Conservation (phyloP, 2,888 invertebrate species). For the Lithosia quadra region DNA sequence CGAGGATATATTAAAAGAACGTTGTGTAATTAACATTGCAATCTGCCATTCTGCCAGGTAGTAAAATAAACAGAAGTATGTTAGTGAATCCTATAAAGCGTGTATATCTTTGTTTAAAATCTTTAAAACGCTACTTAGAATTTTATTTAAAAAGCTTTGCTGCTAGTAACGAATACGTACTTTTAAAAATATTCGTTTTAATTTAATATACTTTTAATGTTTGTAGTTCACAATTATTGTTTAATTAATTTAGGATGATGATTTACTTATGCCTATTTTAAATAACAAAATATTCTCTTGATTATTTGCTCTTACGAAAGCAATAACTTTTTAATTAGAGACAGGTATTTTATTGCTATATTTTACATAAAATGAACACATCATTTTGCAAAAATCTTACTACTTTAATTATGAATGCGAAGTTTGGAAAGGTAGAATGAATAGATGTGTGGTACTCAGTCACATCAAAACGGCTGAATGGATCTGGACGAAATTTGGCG, state of each 20-base stretch:
- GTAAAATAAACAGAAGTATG: slow-evolving; percentile 49
- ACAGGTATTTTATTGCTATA: too few relatives aligned
- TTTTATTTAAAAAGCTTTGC: slow-evolving; percentile 30
- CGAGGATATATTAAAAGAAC: slow-evolving; percentile 70
- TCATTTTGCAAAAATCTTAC: too few relatives aligned
- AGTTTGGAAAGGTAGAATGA: too few relatives aligned
- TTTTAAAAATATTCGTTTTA: slow-evolving; percentile 1
- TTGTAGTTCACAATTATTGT: not conserved
- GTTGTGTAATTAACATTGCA: slow-evolving; percentile 64
- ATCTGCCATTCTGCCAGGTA: slow-evolving; percentile 52
- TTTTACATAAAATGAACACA: too few relatives aligned
- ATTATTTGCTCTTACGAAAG: not conserved
- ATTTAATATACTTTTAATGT: not conserved
- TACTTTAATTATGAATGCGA: too few relatives aligned
- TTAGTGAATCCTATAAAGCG: slow-evolving; percentile 42
- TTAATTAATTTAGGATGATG: not conserved
- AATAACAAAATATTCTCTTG: not conserved
- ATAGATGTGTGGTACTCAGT: too few relatives aligned
- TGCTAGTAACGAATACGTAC: not conserved
- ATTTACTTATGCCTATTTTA: too few relatives aligned
- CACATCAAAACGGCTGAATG: too few relatives aligned
- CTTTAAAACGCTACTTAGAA: slow-evolving; percentile 34
- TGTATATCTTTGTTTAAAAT: slow-evolving; percentile 46
- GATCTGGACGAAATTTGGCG: too few relatives aligned
- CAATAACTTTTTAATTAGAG: not conserved